Percentiles rank a stretch among this genome's conserved stretches.
Evolutionary conservation across 1,140 invertebrate species (phyloP).

Genomic region (Anthonomus grandis): DNA sequence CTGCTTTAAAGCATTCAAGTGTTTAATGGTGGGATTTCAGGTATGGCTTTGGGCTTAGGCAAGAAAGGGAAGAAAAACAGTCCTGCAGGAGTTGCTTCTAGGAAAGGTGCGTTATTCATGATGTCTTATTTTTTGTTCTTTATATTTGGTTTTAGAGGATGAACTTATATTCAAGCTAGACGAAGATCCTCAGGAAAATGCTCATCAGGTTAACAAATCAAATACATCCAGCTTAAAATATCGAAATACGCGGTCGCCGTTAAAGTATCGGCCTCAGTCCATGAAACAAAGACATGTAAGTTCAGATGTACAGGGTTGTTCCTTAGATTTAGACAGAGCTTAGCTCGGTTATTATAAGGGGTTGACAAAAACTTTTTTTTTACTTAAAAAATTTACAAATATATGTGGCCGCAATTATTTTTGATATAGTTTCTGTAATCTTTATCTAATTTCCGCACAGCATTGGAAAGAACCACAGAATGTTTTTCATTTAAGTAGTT

Average conservation of each 20-base stretch:
- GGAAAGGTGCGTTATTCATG: slow-evolving; percentile 6
- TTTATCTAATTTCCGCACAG: too few relatives aligned
- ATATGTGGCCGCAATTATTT: too few relatives aligned
- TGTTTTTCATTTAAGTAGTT: too few relatives aligned
- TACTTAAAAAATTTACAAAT: too few relatives aligned
- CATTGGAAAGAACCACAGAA: too few relatives aligned
- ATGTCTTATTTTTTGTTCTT: slow-evolving; percentile 2
- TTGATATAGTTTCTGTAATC: too few relatives aligned
- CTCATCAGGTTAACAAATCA: slow-evolving; percentile 19
- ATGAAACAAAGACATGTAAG: slow-evolving; percentile 44
- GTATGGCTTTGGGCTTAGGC: slow-evolving; percentile 69
- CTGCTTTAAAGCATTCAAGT: background rate
- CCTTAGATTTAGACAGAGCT: too few relatives aligned
- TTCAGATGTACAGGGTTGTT: too few relatives aligned
- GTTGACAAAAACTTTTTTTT: too few relatives aligned
- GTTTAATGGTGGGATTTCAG: slow-evolving; percentile 43
- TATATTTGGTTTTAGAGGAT: slow-evolving; percentile 40
- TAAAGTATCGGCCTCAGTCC: slow-evolving; percentile 31
- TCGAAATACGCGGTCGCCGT: slow-evolving; percentile 39
- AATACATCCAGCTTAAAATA: slow-evolving; percentile 30
- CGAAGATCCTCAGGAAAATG: slow-evolving; percentile 53
- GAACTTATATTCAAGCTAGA: slow-evolving; percentile 72
- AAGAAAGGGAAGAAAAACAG: slow-evolving; percentile 51
- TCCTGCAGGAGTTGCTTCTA: background rate
- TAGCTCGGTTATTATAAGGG: too few relatives aligned